phyloP scores from a whole-genome alignment of 2,113 vertebrate genomes.

The Lichenostomus cassidix region DNA sequence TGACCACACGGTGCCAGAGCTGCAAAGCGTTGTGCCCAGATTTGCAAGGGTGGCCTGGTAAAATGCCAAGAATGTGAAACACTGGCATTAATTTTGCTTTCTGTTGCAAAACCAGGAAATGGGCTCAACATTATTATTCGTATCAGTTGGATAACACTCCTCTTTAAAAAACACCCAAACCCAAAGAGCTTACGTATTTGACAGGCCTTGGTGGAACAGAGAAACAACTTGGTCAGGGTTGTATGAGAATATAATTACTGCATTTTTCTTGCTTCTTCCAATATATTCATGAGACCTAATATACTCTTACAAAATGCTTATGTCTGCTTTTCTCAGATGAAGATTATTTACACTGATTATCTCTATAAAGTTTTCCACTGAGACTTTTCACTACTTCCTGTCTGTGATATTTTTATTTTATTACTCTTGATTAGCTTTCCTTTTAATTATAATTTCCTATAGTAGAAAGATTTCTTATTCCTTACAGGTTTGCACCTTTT shows the following conservation, averaged over 20 bases:
- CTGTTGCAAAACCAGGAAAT: background rate
- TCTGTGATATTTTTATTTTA: background rate
- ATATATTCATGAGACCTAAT: background rate
- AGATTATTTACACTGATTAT: background rate
- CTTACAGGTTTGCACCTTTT: background rate
- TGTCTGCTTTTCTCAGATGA: background rate
- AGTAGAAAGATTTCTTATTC: background rate
- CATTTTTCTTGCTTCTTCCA: background rate
- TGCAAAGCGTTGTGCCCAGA: accelerated
- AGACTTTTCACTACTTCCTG: background rate
- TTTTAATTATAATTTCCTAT: background rate
- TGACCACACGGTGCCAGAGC: background rate
- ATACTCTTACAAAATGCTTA: background rate
- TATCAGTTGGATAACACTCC: background rate
- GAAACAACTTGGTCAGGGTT: background rate
- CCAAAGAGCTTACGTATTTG: background rate
- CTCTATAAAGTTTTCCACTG: background rate
- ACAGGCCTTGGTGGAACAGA: background rate
- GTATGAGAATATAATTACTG: background rate
- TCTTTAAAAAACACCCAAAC: background rate
- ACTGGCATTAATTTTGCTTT: background rate
- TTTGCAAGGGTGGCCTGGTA: background rate
- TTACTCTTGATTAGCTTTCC: background rate
- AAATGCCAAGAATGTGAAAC: background rate
- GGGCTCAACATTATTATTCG: accelerated